phyloP scores from a whole-genome alignment of 2,797 vertebrate genomes.

The Tapirus indicus region DNA sequence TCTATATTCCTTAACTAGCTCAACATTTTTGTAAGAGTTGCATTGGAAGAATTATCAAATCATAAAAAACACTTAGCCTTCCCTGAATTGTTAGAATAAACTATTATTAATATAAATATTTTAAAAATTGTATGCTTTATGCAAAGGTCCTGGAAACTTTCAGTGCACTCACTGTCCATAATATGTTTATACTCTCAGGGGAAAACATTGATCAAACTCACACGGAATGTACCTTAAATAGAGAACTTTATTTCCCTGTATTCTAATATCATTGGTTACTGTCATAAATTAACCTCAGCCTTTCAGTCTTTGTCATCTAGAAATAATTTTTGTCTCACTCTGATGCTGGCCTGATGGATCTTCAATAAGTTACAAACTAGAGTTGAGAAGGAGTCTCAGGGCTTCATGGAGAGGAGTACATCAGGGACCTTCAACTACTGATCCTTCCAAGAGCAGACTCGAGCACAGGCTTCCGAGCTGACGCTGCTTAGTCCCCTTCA shows the following conservation, averaged over 20 bases:
- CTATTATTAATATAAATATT: neutral
- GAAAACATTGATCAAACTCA: neutral
- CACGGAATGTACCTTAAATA: neutral
- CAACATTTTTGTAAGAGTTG: neutral
- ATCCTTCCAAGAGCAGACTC: neutral
- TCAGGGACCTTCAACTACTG: neutral
- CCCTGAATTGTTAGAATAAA: neutral
- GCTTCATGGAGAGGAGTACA: neutral
- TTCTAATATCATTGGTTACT: neutral
- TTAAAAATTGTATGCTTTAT: neutral
- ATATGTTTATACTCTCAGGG: neutral
- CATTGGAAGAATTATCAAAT: neutral
- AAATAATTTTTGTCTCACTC: neutral
- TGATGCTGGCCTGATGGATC: neutral
- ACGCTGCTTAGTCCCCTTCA: neutral
- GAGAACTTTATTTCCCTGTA: neutral
- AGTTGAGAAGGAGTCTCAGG: neutral
- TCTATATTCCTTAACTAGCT: neutral
- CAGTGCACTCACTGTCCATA: neutral
- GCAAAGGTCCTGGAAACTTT: neutral
- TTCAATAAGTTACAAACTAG: neutral
- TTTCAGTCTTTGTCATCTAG: neutral
- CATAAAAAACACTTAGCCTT: neutral
- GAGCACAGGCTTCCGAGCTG: neutral
- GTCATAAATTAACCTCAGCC: neutral